Conservation (phyloP, 2,797 vertebrate species). For the Cuniculus paca region DNA sequence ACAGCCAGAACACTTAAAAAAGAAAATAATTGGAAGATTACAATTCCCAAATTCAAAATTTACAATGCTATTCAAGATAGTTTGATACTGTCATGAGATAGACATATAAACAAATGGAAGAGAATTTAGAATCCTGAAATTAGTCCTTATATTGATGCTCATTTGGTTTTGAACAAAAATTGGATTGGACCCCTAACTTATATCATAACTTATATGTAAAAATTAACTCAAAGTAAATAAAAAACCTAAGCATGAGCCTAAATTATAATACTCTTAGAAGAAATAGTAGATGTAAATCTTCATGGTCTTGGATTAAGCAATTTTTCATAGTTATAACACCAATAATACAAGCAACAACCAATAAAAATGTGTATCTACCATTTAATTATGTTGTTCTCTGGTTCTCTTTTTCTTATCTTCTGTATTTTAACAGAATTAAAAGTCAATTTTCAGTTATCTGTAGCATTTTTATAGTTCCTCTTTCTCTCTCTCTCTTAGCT, state of each 20-base stretch:
- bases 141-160: background rate
- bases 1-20: background rate
- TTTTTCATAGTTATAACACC: background rate
- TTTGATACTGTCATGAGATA: background rate
- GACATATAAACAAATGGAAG: background rate
- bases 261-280: background rate
- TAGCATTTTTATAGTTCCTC: background rate
- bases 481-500: background rate
- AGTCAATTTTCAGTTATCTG: background rate
- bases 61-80: background rate
- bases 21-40: background rate
- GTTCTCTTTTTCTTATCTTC: background rate
- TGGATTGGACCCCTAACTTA: background rate
- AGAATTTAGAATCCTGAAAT: background rate
- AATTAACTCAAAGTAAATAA: background rate
- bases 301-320: background rate
- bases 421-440: background rate
- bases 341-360: background rate
- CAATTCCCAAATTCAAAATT: background rate
- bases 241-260: background rate
- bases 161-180: slow-evolving; percentile 1
- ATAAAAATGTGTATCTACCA: background rate
- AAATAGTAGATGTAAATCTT: background rate
- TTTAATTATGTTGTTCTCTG: background rate
- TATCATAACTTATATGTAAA: background rate